A percentile compares a stretch with the other conserved stretches of the same genome.
Evolutionary conservation across 2,113 vertebrate species (phyloP).

Genomic region (Opisthocomus hoazin): DNA sequence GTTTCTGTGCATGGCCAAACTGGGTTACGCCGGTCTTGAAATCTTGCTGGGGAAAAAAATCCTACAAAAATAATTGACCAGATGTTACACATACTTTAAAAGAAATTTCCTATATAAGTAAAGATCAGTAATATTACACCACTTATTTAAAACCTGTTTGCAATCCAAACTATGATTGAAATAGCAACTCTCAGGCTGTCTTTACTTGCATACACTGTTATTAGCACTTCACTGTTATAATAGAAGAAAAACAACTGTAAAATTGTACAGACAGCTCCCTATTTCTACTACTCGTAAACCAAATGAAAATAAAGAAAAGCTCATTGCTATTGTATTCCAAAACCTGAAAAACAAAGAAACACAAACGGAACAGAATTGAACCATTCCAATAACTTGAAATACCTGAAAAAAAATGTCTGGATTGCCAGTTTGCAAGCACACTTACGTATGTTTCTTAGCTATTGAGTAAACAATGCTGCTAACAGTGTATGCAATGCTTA

Average conservation of each 20-base stretch:
- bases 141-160: not conserved
- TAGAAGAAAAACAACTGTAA: not conserved
- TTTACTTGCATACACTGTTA: not conserved
- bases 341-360: not conserved
- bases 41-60: not conserved
- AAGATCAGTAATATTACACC: not conserved
- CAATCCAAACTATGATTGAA: not conserved
- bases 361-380: not conserved
- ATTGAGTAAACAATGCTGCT: not conserved
- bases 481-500: not conserved
- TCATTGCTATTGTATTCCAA: not conserved
- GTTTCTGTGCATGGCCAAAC: not conserved
- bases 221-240: not conserved
- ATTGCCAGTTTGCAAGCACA: not conserved
- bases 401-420: not conserved
- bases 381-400: not conserved
- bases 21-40: not conserved
- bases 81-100: not conserved
- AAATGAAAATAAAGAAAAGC: not conserved
- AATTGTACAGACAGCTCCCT: not conserved
- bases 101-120: not conserved
- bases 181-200: not conserved
- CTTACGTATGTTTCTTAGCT: not conserved
- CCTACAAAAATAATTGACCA: not conserved
- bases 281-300: not conserved